A percentile compares a stretch with the other conserved stretches of the same genome.
phyloP scores from a whole-genome alignment of 2,888 invertebrate genomes.

The Pyrochroa serraticornis region DNA sequence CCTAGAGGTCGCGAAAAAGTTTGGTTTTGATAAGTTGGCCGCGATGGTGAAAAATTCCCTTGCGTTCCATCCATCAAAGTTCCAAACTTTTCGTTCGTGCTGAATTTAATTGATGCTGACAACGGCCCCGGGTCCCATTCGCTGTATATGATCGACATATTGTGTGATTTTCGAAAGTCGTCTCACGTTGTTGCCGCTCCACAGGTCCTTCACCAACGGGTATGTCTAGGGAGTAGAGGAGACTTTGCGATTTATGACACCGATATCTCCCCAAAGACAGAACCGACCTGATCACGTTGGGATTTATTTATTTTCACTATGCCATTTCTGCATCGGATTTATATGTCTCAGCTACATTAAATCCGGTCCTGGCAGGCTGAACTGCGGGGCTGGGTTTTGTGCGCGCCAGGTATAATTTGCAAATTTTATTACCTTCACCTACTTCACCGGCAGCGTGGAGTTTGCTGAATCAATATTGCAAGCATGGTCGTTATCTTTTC shows the following conservation, averaged over 20 bases:
- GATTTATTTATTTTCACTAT: constrained; percentile 43
- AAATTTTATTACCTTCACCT: constrained; percentile 11
- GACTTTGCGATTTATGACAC: constrained; percentile 40
- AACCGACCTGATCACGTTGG: constrained; percentile 37
- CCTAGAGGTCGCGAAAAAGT: background rate
- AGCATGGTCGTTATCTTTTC: too few species aligned
- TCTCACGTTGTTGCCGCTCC: constrained; percentile 26
- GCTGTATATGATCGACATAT: constrained; percentile 17
- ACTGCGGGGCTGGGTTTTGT: constrained; percentile 10
- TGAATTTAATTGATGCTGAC: too few species aligned
- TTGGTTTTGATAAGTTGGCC: background rate
- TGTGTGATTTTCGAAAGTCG: constrained; percentile 15
- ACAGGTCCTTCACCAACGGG: constrained; percentile 31
- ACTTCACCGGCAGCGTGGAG: background rate
- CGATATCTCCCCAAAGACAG: constrained; percentile 35
- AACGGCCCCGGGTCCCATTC: background rate
- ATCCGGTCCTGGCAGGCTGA: constrained; percentile 4
- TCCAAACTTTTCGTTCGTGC: too few species aligned
- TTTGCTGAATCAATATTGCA: too few species aligned
- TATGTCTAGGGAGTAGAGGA: constrained; percentile 11
- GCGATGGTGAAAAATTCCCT: background rate
- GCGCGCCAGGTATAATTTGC: constrained; percentile 19
- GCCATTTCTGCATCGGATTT: constrained; percentile 41
- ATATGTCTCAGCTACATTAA: constrained; percentile 26
- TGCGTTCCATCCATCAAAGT: too few species aligned